phyloP scores from a whole-genome alignment of 2,113 vertebrate genomes.

The Scartelaos histophorus region DNA sequence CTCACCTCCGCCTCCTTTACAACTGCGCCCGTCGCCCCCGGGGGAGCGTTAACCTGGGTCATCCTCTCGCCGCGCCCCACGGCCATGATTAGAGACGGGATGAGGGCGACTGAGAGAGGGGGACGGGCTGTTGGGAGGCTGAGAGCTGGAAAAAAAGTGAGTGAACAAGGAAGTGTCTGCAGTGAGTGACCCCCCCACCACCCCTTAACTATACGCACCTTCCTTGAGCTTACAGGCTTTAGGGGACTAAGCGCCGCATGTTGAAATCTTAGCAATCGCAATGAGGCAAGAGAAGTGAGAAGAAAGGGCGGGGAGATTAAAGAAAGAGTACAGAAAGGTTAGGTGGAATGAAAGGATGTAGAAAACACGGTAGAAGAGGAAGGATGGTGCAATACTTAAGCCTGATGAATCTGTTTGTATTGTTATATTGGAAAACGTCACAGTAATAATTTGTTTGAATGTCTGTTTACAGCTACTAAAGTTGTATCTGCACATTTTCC shows the following conservation, averaged over 20 bases:
- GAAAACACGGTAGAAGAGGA: not conserved
- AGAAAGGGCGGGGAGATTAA: not conserved
- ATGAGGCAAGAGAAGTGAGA: not conserved
- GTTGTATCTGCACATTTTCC: no score
- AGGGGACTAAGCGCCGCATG: not conserved
- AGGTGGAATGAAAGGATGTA: not conserved
- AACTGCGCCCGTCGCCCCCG: constrained; percentile 51
- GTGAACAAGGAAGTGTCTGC: constrained; percentile 29
- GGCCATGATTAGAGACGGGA: constrained; percentile 64
- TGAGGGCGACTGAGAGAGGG: not conserved
- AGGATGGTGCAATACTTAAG: not conserved
- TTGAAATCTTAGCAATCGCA: not conserved
- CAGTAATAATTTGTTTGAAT: not conserved
- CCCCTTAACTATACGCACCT: constrained; percentile 14
- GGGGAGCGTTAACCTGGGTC: constrained; percentile 71
- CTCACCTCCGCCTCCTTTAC: constrained; percentile 72
- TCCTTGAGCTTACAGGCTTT: not conserved
- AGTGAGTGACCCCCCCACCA: constrained; percentile 46
- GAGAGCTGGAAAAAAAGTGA: constrained; percentile 8
- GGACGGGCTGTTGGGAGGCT: constrained; percentile 25
- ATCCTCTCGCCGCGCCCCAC: constrained; percentile 46
- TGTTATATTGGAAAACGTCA: not conserved
- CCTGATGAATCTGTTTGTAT: not conserved
- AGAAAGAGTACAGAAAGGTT: not conserved
- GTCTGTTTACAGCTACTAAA: no score